A percentile compares a stretch with the other conserved stretches of the same genome.
phyloP scores from a whole-genome alignment of 2,888 invertebrate species.

The Rhaphigaster nebulosa region DNA sequence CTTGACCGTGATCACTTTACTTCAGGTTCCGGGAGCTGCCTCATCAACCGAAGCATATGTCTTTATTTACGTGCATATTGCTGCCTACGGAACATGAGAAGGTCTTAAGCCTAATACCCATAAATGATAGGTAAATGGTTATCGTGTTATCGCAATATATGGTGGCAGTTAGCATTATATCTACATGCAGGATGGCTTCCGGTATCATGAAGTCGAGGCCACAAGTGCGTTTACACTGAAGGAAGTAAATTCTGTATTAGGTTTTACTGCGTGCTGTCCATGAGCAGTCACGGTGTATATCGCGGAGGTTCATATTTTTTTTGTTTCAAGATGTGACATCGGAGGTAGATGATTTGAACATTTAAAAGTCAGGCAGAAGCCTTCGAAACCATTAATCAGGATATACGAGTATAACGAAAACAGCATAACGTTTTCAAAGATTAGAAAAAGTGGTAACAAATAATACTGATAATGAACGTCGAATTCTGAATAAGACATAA shows the following conservation, averaged over 20 bases:
- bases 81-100: neutral
- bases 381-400: no score
- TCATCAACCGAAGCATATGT: neutral
- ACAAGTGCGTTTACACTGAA: neutral
- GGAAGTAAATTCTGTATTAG: constrained; percentile 9
- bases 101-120: neutral
- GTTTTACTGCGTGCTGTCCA: neutral
- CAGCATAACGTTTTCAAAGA: no score
- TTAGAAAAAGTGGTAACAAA: no score
- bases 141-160: neutral
- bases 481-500: no score
- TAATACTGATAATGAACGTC: no score
- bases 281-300: neutral
- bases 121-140: neutral
- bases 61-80: neutral
- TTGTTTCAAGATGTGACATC: neutral
- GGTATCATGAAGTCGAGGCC: neutral
- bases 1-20: neutral
- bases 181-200: neutral
- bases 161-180: neutral
- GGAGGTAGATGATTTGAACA: no score
- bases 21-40: neutral
- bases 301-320: neutral
- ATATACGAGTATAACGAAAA: no score
- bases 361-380: no score